These are phyloP conservation scores for Platygyra sinensis DNA, from an alignment of 64 coral and sea anemone species.

Conservation along the genomic window DNA sequence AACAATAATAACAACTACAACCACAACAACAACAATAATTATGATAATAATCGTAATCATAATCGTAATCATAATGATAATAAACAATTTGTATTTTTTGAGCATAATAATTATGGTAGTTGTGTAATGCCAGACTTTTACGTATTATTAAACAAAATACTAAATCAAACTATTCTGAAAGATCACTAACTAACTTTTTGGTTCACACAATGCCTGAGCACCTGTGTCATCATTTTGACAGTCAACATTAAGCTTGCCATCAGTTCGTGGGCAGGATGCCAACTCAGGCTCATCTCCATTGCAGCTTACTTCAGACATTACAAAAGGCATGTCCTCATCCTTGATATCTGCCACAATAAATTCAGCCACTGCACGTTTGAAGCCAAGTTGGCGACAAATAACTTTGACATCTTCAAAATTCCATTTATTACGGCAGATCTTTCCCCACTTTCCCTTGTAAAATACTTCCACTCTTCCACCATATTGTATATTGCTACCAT, in stretches of 20 bases:
- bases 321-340: not conserved
- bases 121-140: not conserved
- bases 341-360: too few species aligned
- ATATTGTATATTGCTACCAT: not conserved
- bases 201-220: constrained; percentile 3
- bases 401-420: too few species aligned
- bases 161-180: not conserved
- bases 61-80: too few species aligned
- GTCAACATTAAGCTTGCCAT: not conserved
- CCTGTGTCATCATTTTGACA: too few species aligned
- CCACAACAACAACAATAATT: too few species aligned
- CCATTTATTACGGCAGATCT: too few species aligned
- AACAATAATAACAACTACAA: too few species aligned
- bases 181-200: not conserved
- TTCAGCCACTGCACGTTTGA: too few species aligned
- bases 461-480: constrained; percentile 1
- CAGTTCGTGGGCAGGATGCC: not conserved
- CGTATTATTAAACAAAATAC: not conserved
- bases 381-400: too few species aligned
- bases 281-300: not conserved
- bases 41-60: too few species aligned
- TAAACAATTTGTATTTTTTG: too few species aligned
- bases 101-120: too few species aligned
- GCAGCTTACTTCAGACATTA: not conserved
- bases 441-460: not conserved